Evolutionary conservation across 2,113 vertebrate genomes (phyloP), one percentile per base, ranked within the genome.

Genomic region (Phalacrocorax aristotelis): DNA sequence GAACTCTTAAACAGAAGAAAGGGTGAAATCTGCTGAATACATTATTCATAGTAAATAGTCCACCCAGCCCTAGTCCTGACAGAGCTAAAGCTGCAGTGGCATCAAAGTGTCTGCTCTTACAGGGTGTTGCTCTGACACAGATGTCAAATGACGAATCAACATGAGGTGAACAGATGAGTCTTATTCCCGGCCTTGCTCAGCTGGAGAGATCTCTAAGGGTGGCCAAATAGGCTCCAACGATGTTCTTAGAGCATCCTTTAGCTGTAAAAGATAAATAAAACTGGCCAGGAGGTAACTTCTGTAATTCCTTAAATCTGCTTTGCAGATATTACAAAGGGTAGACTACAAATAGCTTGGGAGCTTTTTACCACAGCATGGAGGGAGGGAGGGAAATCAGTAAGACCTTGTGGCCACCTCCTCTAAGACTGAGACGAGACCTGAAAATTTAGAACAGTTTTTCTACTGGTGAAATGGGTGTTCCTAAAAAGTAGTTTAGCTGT

Each of bases 101-200:
- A 95, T 97, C 91, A 90, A 95, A 97, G 94, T 88, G 87, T 95
- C 91, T 96, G 78, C 78, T 86, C 46, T 86, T 85, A 69, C 26
- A 65, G 93, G 42, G 89, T 42, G 58, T 70, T 96, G 66, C 78
- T 95, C 93, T 95, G 89, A 96, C 78, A 85, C 94, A 97, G 94
- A 97, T 96, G 93, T 97, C 93, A 95, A 88, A 93, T 42, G 91
- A 94, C 87, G 88, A 93, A 94, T 91, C 91, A 74, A 94, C 97
- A 96, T 94, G 89, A 94, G 93, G 94, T 83, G 93, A 95, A 84
- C 95, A 97, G 95, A 97, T 96, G 97, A 97, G 70, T 74, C 81
- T 76, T 77, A 83, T 80, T 96, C 89, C 51, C 78, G 88, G 89
- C 84, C 82, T 93, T 91, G 54, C 82, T 93, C 93, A 83, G 84